Percentiles rank a stretch among this genome's conserved stretches.
Conservation (phyloP, 2,888 invertebrate species). For the Baccha elongata region DNA sequence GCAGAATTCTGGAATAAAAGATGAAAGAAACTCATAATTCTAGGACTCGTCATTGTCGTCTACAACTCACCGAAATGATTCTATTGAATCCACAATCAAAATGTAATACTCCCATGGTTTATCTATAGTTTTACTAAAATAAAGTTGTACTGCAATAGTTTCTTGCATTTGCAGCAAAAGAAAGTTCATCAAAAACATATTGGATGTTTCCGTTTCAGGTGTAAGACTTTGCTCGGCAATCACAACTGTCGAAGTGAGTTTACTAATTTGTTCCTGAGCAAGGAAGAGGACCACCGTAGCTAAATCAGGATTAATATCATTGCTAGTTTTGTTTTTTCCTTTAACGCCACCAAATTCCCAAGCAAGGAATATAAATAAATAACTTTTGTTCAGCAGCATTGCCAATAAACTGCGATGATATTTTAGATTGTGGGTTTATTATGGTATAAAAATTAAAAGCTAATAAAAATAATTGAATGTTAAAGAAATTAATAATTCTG, state of each 20-base stretch:
- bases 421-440: no score
- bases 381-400: not conserved
- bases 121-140: slow-evolving; percentile 2
- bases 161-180: not conserved
- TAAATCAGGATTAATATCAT: not conserved
- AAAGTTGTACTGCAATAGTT: not conserved
- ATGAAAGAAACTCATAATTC: no score
- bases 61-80: slow-evolving; percentile 15
- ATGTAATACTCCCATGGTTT: slow-evolving; percentile 8
- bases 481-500: no score
- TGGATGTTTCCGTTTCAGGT: not conserved
- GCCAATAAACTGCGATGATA: not conserved
- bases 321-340: not conserved
- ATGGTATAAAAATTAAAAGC: no score
- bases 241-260: not conserved
- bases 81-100: slow-evolving; percentile 11
- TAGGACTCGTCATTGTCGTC: no score
- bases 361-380: not conserved
- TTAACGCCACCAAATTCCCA: not conserved
- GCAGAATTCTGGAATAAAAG: slow-evolving; percentile 4
- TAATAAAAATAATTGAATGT: no score
- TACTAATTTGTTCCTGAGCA: not conserved
- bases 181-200: slow-evolving; percentile 3
- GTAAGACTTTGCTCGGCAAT: slow-evolving; percentile 12
- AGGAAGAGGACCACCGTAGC: not conserved